These are phyloP conservation scores for Bilobella aurantiaca DNA, from an alignment of 1,140 invertebrate species.

Conservation along the genomic window DNA sequence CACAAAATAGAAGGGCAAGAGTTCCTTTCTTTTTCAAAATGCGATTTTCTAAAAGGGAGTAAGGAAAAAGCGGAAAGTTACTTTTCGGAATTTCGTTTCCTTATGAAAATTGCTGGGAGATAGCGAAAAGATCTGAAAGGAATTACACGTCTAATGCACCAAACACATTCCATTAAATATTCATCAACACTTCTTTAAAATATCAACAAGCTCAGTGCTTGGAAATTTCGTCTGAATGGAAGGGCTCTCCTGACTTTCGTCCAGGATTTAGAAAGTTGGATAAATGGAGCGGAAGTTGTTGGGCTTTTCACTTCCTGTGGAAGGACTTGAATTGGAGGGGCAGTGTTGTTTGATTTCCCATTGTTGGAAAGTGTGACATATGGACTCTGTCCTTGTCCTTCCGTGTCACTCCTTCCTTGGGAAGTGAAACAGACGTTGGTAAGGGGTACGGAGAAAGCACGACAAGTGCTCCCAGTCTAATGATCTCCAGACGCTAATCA, in stretches of 20 bases:
- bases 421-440: neutral
- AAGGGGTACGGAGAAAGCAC: slow-evolving; percentile 1
- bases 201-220: neutral
- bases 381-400: slow-evolving; percentile 5
- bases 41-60: too few relatives aligned
- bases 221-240: neutral
- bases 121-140: neutral
- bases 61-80: too few relatives aligned
- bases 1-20: neutral
- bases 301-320: neutral
- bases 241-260: neutral
- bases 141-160: neutral
- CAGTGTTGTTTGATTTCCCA: neutral
- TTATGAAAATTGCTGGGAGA: neutral
- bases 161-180: neutral
- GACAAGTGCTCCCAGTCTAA: neutral
- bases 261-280: neutral
- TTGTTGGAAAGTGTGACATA: slow-evolving; percentile 5
- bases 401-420: neutral
- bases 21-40: neutral
- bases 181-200: neutral
- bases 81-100: neutral
- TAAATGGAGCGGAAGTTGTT: neutral
- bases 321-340: neutral
- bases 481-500: slow-evolving; percentile 5